Evolutionary conservation across 1,140 invertebrate species (phyloP).

Genomic region (Sminthurides bifidus): DNA sequence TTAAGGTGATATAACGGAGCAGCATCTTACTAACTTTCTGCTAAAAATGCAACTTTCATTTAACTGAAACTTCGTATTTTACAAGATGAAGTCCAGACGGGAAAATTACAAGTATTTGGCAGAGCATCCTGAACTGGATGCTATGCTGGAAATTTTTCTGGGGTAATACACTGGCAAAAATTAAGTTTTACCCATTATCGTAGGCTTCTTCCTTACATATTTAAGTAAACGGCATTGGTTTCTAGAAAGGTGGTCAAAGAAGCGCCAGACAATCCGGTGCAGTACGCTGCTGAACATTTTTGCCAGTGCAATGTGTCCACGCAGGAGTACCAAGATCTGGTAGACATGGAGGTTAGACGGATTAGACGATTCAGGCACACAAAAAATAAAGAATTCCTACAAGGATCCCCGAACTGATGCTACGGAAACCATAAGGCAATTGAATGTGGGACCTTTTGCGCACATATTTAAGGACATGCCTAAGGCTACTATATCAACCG

Average conservation of each 20-base stretch:
- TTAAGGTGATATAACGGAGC: too few species aligned
- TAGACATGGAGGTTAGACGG: background rate
- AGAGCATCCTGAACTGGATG: constrained; percentile 2
- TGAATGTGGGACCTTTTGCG: background rate
- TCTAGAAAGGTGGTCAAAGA: background rate
- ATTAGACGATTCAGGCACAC: background rate
- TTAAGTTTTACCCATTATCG: background rate
- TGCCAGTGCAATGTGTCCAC: background rate
- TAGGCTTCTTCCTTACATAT: background rate
- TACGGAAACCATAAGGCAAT: background rate
- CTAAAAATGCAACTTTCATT: too few species aligned
- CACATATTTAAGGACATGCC: too few species aligned
- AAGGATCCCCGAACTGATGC: background rate
- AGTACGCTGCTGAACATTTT: background rate
- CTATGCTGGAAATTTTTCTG: background rate
- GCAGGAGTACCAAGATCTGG: background rate
- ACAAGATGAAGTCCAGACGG: constrained; percentile 1
- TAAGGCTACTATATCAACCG: too few species aligned
- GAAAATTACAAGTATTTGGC: background rate
- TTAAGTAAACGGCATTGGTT: background rate
- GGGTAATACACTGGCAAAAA: background rate
- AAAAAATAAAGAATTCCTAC: constrained; percentile 5
- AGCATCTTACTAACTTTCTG: too few species aligned
- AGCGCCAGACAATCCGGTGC: background rate
- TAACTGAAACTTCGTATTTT: too few species aligned